These are phyloP conservation scores for Neodiprion virginianus DNA, from an alignment of 1,140 invertebrate species.

Conservation along the genomic window DNA sequence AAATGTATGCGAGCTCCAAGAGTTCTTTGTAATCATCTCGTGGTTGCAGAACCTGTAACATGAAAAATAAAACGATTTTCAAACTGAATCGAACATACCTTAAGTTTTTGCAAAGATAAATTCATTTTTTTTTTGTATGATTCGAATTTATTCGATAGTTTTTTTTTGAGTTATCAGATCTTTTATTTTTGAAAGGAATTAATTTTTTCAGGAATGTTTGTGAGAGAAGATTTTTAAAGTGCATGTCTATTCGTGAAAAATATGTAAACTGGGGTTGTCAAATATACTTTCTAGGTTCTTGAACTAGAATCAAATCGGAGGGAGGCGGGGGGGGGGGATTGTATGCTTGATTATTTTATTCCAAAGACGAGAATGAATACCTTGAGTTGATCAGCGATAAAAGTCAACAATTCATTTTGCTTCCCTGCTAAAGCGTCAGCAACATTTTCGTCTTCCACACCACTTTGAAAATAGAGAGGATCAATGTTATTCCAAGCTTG, in stretches of 20 bases:
- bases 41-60: conserved; percentile 19
- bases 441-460: conserved; percentile 7
- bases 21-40: conserved; percentile 41
- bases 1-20: conserved; percentile 33
- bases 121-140: background rate
- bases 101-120: background rate
- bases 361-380: no score
- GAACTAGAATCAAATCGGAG: no score
- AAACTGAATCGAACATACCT: background rate
- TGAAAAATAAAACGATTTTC: background rate
- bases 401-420: no score
- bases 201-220: background rate
- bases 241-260: background rate
- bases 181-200: no score
- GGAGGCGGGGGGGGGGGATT: no score
- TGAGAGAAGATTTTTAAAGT: conserved; percentile 11
- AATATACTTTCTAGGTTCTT: no score
- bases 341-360: no score
- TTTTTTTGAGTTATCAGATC: no score
- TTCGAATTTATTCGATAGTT: no score
- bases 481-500: background rate
- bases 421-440: no score
- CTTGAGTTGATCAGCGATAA: no score
- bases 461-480: conserved; percentile 7
- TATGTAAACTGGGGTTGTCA: no score